A percentile compares a stretch with the other conserved stretches of the same genome.
Evolutionary conservation across 1,140 invertebrate genomes (phyloP).

Genomic region (Drosophila prosaltans): DNA sequence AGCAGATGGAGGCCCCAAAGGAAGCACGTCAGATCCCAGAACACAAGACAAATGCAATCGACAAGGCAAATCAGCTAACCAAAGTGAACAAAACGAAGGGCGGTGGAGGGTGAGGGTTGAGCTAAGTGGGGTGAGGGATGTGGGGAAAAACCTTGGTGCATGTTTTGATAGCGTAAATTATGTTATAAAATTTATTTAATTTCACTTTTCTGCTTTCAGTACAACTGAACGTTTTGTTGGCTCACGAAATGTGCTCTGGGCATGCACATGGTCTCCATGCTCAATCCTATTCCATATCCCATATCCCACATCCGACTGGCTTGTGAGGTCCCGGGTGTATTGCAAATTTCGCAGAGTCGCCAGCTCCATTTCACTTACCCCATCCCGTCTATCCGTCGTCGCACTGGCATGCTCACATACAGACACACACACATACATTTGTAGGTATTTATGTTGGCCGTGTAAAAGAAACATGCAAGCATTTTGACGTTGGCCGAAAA

Average conservation of each 20-base stretch:
- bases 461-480: constrained; percentile 57
- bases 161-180: constrained; percentile 82
- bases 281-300: not conserved
- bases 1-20: constrained; percentile 3
- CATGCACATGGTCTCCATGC: constrained; percentile 45
- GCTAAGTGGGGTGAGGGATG: constrained; percentile 1
- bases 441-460: constrained; percentile 64
- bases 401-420: constrained; percentile 52
- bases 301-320: constrained; percentile 48
- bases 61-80: constrained; percentile 5
- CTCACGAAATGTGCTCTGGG: constrained; percentile 46
- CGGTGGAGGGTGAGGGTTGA: not conserved
- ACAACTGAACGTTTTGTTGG: constrained; percentile 68
- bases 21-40: constrained; percentile 13
- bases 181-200: constrained; percentile 82
- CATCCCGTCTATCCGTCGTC: constrained; percentile 1
- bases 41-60: constrained; percentile 48
- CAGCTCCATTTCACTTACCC: constrained; percentile 10
- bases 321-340: constrained; percentile 64
- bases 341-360: constrained; percentile 64
- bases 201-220: constrained; percentile 67
- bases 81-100: not conserved
- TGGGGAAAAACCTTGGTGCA: constrained; percentile 39
- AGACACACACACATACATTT: not conserved
- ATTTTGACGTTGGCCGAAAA: constrained; percentile 48